These are phyloP conservation scores for Antheraea yamamai DNA, from an alignment of 2,888 invertebrate species.

Conservation along the genomic window DNA sequence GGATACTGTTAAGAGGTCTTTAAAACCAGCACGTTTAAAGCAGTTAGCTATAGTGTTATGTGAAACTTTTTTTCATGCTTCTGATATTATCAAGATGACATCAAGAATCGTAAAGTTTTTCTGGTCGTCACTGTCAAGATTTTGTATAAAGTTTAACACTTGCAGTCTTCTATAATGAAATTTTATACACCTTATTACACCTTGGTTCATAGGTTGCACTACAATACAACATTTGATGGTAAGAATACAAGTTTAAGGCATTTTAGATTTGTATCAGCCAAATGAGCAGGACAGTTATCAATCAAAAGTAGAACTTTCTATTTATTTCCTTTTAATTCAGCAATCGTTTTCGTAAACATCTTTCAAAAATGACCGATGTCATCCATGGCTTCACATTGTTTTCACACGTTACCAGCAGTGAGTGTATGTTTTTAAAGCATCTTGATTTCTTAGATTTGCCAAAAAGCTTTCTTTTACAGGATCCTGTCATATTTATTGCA, in stretches of 20 bases:
- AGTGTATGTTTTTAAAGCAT: too few species aligned
- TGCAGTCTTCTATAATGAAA: slow-evolving; percentile 23
- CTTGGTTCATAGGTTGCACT: slow-evolving; percentile 30
- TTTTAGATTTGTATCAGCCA: slow-evolving; percentile 31
- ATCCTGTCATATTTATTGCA: too few species aligned
- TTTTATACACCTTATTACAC: slow-evolving; percentile 29
- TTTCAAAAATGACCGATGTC: too few species aligned
- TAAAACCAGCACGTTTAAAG: slow-evolving; percentile 22
- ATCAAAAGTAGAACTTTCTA: too few species aligned
- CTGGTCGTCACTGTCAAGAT: slow-evolving; percentile 20
- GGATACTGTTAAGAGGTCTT: slow-evolving; percentile 20
- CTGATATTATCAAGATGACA: slow-evolving; percentile 30
- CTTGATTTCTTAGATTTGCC: too few species aligned
- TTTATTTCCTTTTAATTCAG: too few species aligned
- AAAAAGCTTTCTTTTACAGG: too few species aligned
- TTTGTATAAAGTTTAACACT: slow-evolving; percentile 17
- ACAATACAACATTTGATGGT: background rate
- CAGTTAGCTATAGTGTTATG: slow-evolving; percentile 25
- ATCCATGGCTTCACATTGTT: too few species aligned
- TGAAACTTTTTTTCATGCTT: slow-evolving; percentile 12
- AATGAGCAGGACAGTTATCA: slow-evolving; percentile 41
- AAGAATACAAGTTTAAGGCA: slow-evolving; percentile 38
- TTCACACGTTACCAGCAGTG: too few species aligned
- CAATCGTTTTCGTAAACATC: too few species aligned
- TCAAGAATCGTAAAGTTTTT: slow-evolving; percentile 29